These are phyloP conservation scores for Ecliptopera silaceata DNA, from an alignment of 2,888 invertebrate genomes.

Conservation along the genomic window DNA sequence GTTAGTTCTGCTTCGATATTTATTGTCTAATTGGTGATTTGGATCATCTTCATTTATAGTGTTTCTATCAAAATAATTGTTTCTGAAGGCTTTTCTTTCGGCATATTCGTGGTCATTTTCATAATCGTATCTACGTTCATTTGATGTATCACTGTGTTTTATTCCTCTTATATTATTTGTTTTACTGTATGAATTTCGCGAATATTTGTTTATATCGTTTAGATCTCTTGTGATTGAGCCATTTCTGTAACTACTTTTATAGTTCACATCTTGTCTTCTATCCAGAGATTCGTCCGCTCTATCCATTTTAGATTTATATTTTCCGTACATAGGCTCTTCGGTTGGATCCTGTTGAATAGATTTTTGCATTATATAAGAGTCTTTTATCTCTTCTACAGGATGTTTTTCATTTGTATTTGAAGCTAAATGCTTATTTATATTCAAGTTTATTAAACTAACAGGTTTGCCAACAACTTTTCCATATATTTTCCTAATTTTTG, in stretches of 20 bases:
- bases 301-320: not conserved
- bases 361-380: constrained; percentile 9
- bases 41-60: constrained; percentile 16
- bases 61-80: constrained; percentile 25
- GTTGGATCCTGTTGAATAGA: constrained; percentile 21
- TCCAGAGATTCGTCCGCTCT: constrained; percentile 14
- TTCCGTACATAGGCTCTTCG: constrained; percentile 9
- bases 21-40: constrained; percentile 4
- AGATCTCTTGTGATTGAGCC: constrained; percentile 14
- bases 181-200: constrained; percentile 5
- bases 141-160: constrained; percentile 21
- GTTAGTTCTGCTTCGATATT: constrained; percentile 1
- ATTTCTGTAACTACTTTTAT: constrained; percentile 22
- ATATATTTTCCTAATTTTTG: constrained; percentile 65
- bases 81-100: constrained; percentile 30
- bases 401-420: not conserved
- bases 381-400: constrained; percentile 16
- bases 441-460: constrained; percentile 17
- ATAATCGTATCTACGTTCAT: constrained; percentile 19
- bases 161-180: constrained; percentile 15
- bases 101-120: constrained; percentile 4
- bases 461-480: constrained; percentile 48
- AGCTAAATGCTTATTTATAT: constrained; percentile 13
- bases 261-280: constrained; percentile 7
- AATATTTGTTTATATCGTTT: constrained; percentile 14